Conservation (phyloP, 2,797 vertebrate species). For the Orientallactaga sibirica region DNA sequence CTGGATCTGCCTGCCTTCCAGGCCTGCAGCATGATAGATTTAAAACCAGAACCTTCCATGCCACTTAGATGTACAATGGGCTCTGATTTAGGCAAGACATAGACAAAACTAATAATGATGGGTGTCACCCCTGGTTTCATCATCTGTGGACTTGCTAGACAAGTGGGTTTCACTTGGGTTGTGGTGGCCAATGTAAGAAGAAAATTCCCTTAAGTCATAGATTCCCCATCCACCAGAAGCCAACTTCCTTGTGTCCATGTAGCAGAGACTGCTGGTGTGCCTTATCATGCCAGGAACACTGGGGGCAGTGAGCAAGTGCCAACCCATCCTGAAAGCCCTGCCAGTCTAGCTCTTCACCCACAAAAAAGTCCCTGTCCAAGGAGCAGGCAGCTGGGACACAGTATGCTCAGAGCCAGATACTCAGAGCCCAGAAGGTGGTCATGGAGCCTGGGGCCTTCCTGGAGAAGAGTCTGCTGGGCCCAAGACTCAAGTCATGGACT, state of each 20-base stretch:
- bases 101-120: no score
- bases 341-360: not conserved
- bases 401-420: not conserved
- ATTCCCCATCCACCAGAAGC: no score
- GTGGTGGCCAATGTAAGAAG: not conserved
- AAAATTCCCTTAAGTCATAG: not conserved
- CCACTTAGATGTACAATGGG: not conserved
- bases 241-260: not conserved
- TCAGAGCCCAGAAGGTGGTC: not conserved
- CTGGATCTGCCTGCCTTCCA: not conserved
- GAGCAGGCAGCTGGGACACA: not conserved
- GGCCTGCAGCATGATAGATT: rapidly evolving
- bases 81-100: not conserved
- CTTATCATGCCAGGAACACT: not conserved
- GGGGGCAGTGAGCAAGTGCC: not conserved
- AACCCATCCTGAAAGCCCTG: not conserved
- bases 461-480: no score
- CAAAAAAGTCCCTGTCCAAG: not conserved
- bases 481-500: not conserved
- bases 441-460: not conserved
- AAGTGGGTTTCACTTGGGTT: not conserved
- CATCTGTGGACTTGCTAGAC: not conserved
- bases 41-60: not conserved
- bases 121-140: no score
- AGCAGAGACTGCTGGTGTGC: no score